Conservation (phyloP, 1,140 invertebrate genomes). For the Aphaenogaster ashmeadi region DNA sequence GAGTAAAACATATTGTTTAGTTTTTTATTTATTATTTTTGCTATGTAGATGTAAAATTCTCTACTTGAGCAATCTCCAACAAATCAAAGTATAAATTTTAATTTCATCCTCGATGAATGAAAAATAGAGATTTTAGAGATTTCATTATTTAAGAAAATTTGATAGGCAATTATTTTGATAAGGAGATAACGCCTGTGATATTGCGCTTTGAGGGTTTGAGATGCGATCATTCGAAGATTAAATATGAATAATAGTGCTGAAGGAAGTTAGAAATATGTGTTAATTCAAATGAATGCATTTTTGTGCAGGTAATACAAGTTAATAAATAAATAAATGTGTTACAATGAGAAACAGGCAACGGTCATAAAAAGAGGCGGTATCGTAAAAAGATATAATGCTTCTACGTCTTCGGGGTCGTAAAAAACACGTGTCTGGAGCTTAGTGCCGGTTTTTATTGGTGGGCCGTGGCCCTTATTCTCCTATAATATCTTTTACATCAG, state of each 20-base stretch:
- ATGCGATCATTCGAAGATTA: background rate
- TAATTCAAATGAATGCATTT: background rate
- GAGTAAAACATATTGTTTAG: background rate
- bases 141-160: background rate
- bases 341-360: background rate
- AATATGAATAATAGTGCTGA: background rate
- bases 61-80: background rate
- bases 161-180: background rate
- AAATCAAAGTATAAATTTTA: background rate
- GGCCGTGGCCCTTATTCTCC: background rate
- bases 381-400: constrained; percentile 36
- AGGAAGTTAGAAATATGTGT: background rate
- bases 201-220: too few relatives aligned
- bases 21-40: background rate
- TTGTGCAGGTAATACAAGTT: background rate
- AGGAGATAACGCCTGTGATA: background rate
- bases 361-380: background rate
- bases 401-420: background rate
- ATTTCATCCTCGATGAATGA: background rate
- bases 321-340: background rate
- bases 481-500: background rate
- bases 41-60: background rate
- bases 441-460: constrained; percentile 24
- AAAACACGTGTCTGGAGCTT: constrained; percentile 8
- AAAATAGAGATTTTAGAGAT: background rate